Evolutionary conservation across 2,888 invertebrate species (phyloP).

Genomic region (Brenthis hecate): DNA sequence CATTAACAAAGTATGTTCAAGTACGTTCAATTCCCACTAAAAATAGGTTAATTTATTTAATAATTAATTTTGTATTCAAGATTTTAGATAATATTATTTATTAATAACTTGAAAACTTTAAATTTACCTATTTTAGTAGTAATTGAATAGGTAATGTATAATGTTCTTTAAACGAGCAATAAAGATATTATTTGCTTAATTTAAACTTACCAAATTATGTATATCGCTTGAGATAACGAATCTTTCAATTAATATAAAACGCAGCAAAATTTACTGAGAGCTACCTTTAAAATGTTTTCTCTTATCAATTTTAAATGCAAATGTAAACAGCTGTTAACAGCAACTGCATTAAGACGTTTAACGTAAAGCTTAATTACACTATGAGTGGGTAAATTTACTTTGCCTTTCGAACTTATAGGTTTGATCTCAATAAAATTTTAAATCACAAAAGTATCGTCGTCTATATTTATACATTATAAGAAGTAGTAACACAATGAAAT

Average conservation of each 20-base stretch:
- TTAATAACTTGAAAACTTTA: neutral
- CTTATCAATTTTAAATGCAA: conserved; percentile 70
- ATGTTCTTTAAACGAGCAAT: neutral
- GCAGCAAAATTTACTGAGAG: conserved; percentile 35
- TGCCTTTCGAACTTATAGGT: conserved; percentile 36
- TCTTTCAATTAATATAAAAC: conserved; percentile 16
- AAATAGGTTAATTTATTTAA: neutral
- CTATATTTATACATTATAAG: no score
- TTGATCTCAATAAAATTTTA: neutral
- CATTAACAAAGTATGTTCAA: no score
- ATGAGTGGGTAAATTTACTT: conserved; percentile 63
- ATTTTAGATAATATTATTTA: neutral
- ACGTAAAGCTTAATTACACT: conserved; percentile 69
- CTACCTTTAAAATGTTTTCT: conserved; percentile 23
- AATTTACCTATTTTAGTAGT: conserved; percentile 8
- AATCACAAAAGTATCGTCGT: neutral
- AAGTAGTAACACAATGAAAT: no score
- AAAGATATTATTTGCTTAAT: conserved; percentile 5
- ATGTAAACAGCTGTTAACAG: conserved; percentile 74
- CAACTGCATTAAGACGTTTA: conserved; percentile 65
- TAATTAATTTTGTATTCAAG: neutral
- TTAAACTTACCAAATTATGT: neutral
- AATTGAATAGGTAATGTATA: conserved; percentile 6
- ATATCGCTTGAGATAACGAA: conserved; percentile 19
- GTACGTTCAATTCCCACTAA: neutral